Evolutionary conservation across 1,140 invertebrate genomes (phyloP).

Genomic region (Drosophila bipectinata): DNA sequence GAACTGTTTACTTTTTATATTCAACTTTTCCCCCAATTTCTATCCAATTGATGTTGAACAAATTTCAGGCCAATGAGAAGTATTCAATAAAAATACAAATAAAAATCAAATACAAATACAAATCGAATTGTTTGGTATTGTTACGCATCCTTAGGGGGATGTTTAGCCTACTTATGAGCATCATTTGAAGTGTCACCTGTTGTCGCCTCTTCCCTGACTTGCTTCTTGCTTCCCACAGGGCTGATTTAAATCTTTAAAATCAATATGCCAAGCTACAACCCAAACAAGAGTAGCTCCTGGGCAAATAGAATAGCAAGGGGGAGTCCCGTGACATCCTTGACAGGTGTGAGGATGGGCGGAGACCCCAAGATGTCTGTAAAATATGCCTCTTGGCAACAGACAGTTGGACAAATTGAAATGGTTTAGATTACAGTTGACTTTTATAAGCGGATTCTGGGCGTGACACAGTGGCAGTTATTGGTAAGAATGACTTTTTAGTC

Average conservation of each 20-base stretch:
- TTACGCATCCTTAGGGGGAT: conserved; percentile 18
- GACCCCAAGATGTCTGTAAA: conserved; percentile 40
- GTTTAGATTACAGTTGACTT: conserved; percentile 66
- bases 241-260: conserved; percentile 74
- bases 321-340: conserved; percentile 17
- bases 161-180: conserved; percentile 67
- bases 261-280: conserved; percentile 67
- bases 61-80: conserved; percentile 31
- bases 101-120: conserved; percentile 40
- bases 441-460: conserved; percentile 32
- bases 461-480: background rate
- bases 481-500: too few relatives aligned
- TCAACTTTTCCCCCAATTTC: conserved; percentile 21
- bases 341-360: conserved; percentile 22
- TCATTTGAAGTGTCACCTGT: conserved; percentile 63
- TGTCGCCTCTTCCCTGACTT: conserved; percentile 34
- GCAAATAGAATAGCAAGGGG: conserved; percentile 31
- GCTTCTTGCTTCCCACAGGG: conserved; percentile 9
- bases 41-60: conserved; percentile 55
- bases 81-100: conserved; percentile 46
- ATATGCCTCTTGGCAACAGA: conserved; percentile 62
- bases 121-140: conserved; percentile 46
- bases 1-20: conserved; percentile 5
- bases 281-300: conserved; percentile 44
- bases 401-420: conserved; percentile 73